Evolutionary conservation across 2,113 vertebrate genomes (phyloP), one percentile per base, ranked within the genome.

Genomic region (Strix aluco): DNA sequence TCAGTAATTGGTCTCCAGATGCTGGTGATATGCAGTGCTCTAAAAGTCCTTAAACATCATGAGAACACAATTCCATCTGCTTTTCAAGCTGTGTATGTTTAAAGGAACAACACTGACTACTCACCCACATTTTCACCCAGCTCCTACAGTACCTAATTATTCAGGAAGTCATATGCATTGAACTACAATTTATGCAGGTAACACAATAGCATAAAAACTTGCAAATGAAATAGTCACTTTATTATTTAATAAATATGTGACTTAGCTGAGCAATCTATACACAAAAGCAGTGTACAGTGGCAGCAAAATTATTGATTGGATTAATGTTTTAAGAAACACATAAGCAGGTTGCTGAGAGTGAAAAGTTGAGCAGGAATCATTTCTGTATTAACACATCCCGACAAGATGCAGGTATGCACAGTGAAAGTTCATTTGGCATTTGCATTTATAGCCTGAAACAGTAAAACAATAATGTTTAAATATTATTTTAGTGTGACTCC

Each of bases 1-100:
- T 97, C 94, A 92, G 94, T 98, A 98, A 98, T 97, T 98, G 98
- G 97, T 97, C 97, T 98, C 98, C 97, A 98, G 98, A 98, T 97
- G 97, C 90, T 81, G 86, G 94, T 86, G 89, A 88, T 95, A 93
- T 20, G 49, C 94, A 92, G 83, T 67, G 91, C 91, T 97, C 96
- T 93, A 67, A 97, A 97, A 98, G 89, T 97, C 94, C 97, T 98
- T 93, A 97, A 97, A 97, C 92, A 91, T 95, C 96, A 75, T 26
- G 87, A 96, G 92, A 96, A 97, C 87, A 94, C 95, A 95, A 82
- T 96, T 96, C 96, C 97, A 97, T 98, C 94, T 97, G 97, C 96
- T 97, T 96, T 62, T 83, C 95, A 92, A 94, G 91, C 78, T 96
- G 94, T 19, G 10, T 65, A 77, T 92, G 81, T 89, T 96, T 92